Evolutionary conservation across 1,140 invertebrate genomes (phyloP).

Genomic region (Watersipora subatra): DNA sequence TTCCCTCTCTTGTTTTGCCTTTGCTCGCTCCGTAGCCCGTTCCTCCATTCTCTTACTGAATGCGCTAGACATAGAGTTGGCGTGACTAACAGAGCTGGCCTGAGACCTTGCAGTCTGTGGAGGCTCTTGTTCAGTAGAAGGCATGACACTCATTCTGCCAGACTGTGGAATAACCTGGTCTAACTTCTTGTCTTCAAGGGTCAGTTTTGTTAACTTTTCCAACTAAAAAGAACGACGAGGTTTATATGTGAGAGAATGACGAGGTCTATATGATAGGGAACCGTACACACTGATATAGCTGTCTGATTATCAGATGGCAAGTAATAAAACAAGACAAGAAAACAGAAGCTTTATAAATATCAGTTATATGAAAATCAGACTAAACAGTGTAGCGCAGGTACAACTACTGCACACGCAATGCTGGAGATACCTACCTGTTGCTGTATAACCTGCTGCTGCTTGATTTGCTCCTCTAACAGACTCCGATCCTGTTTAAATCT

Average conservation of each 20-base stretch:
- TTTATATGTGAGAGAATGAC: not conserved
- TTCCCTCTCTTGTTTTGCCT: conserved; percentile 32
- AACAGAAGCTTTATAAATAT: too few relatives aligned
- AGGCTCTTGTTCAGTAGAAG: not conserved
- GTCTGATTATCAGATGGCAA: too few relatives aligned
- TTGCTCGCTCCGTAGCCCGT: conserved; percentile 26
- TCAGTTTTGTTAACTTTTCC: not conserved
- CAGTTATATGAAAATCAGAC: too few relatives aligned
- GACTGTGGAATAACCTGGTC: not conserved
- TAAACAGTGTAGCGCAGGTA: too few relatives aligned
- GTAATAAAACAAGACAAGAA: too few relatives aligned
- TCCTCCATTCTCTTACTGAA: conserved; percentile 29
- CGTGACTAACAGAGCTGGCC: not conserved
- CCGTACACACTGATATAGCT: too few relatives aligned
- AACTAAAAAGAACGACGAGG: not conserved
- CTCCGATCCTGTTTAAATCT: conserved; percentile 23
- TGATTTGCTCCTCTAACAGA: conserved; percentile 6
- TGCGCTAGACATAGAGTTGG: not conserved
- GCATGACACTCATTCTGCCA: not conserved
- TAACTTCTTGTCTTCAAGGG: not conserved
- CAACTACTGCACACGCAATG: too few relatives aligned
- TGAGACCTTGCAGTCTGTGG: not conserved
- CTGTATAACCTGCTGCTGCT: conserved; percentile 17
- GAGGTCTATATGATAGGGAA: too few relatives aligned
- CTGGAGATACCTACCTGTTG: conserved; percentile 17